Evolutionary conservation across 2,888 invertebrate species (phyloP).

Genomic region (Himalopsyche japonica): DNA sequence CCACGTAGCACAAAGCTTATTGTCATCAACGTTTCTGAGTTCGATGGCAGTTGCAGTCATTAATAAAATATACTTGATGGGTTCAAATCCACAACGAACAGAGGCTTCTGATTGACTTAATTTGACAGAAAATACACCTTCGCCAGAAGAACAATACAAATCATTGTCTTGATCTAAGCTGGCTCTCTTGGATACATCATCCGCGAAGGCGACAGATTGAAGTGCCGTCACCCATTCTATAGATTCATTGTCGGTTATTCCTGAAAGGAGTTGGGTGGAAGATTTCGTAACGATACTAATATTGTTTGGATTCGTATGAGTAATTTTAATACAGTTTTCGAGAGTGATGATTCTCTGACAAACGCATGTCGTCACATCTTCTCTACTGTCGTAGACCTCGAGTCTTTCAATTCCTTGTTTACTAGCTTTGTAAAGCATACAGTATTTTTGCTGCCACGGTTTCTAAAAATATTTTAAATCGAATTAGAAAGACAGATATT

Average conservation of each 20-base stretch:
- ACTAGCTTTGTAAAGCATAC: slow-evolving; percentile 78
- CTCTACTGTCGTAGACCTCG: slow-evolving; percentile 82
- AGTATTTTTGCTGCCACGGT: slow-evolving; percentile 80
- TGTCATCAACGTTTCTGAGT: slow-evolving; percentile 67
- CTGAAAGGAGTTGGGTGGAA: slow-evolving; percentile 62
- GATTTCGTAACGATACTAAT: slow-evolving; percentile 77
- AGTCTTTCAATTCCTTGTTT: slow-evolving; percentile 84
- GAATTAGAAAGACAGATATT: slow-evolving; percentile 6
- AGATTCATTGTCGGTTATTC: slow-evolving; percentile 68
- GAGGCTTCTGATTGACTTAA: slow-evolving; percentile 80
- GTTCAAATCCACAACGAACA: slow-evolving; percentile 72
- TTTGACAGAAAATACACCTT: slow-evolving; percentile 79
- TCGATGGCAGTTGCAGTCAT: slow-evolving; percentile 77
- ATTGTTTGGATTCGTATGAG: slow-evolving; percentile 64
- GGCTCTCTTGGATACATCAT: slow-evolving; percentile 63
- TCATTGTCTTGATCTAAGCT: slow-evolving; percentile 84
- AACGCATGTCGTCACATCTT: slow-evolving; percentile 65
- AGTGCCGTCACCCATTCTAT: slow-evolving; percentile 78
- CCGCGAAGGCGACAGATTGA: slow-evolving; percentile 81
- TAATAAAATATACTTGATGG: slow-evolving; percentile 71
- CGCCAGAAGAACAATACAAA: slow-evolving; percentile 83
- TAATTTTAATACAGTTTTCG: slow-evolving; percentile 87
- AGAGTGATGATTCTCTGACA: slow-evolving; percentile 79
- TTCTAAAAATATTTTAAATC: slow-evolving; percentile 63
- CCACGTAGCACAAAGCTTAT: slow-evolving; percentile 74